These are phyloP conservation scores for Malurus leucopterus DNA, from an alignment of 2,797 vertebrate genomes.

Conservation along the genomic window DNA sequence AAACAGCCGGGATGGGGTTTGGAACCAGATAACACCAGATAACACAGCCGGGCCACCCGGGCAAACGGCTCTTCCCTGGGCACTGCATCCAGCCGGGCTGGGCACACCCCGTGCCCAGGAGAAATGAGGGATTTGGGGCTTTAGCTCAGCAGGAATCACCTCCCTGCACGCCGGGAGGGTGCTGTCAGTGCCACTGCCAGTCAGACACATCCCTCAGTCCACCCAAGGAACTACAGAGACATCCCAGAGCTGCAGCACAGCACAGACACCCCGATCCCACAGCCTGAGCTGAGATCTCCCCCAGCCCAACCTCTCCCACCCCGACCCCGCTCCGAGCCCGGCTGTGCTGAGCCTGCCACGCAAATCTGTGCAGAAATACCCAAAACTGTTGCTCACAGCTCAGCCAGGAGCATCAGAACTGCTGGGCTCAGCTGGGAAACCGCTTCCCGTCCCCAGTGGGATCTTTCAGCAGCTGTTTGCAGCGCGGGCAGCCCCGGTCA, in stretches of 20 bases:
- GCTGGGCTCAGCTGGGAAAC: background rate
- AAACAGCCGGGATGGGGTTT: accelerated
- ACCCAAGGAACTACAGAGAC: accelerated
- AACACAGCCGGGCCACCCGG: accelerated
- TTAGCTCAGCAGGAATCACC: background rate
- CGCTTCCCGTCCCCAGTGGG: background rate
- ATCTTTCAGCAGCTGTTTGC: accelerated
- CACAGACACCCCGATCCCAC: accelerated
- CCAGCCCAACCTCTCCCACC: background rate
- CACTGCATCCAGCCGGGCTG: background rate
- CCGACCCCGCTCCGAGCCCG: background rate
- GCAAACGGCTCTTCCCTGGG: background rate
- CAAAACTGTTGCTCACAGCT: accelerated
- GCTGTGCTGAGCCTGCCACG: background rate
- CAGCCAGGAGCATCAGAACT: background rate
- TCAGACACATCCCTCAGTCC: background rate
- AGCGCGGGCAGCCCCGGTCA: background rate
- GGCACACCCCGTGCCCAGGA: no score
- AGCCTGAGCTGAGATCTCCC: background rate
- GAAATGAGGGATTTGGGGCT: accelerated
- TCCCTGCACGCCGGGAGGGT: accelerated
- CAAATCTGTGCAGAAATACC: accelerated
- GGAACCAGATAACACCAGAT: background rate
- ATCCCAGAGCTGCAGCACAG: background rate
- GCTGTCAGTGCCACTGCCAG: background rate